A percentile compares a stretch with the other conserved stretches of the same genome.
These are phyloP conservation scores for Donacobius atricapilla DNA, from an alignment of 2,113 vertebrate species.

Conservation along the genomic window DNA sequence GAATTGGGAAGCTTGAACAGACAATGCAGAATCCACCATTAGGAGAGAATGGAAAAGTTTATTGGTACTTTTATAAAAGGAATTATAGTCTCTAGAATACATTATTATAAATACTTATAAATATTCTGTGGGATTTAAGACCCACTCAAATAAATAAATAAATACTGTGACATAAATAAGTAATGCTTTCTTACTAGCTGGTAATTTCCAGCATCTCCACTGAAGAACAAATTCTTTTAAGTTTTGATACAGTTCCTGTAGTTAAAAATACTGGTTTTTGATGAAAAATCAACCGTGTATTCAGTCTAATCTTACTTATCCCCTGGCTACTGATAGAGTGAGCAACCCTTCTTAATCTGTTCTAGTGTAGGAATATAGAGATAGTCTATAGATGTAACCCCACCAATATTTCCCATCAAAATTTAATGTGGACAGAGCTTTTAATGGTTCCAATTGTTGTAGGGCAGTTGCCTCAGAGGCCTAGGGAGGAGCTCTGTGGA, in stretches of 20 bases:
- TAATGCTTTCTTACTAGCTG: conserved; percentile 34
- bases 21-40: background rate
- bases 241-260: background rate
- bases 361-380: background rate
- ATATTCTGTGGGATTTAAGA: conserved; percentile 74
- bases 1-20: background rate
- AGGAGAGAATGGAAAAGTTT: conserved; percentile 46
- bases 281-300: background rate
- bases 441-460: background rate
- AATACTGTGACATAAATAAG: conserved; percentile 75
- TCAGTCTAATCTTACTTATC: background rate
- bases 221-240: background rate
- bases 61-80: conserved; percentile 64
- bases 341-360: background rate
- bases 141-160: conserved; percentile 93
- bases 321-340: background rate
- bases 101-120: conserved; percentile 89
- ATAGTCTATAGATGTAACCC: background rate
- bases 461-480: background rate
- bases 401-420: background rate
- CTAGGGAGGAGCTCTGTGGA: background rate
- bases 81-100: conserved; percentile 13
- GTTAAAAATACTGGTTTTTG: background rate
- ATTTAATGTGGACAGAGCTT: background rate
- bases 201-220: conserved; percentile 68